Evolutionary conservation across 2,888 invertebrate species (phyloP), one percentile per base, ranked within the genome.

Genomic region (Phorcus lineatus): DNA sequence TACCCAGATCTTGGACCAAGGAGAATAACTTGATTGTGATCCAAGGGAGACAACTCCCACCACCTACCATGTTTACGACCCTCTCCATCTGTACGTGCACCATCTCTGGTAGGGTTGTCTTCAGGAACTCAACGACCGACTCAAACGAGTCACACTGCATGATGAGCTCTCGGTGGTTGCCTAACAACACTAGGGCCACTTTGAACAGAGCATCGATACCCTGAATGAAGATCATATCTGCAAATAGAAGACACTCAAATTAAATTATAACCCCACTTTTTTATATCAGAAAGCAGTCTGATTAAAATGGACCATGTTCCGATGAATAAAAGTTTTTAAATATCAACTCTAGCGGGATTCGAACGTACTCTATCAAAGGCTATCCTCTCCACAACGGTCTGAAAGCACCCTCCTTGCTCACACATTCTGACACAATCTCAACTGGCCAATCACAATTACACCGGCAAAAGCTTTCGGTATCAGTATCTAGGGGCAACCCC

Each of bases 121-220:
- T 98, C 28, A 99, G 94, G 88, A 97, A 98, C 89, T 97, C 97
- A 94, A 98, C 98, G 0, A 98, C 97, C 87, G 97, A 96, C 91
- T 99, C 99, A 91, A 99, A 98, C 85, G 96, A 97, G 87, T 96
- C 96, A 86, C 97, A 97, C 75, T 95, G 94, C 92, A 98, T 94
- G 78, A 99, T 94, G 22, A 96, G 95, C 82, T 97, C 96, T 88
- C 96, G 96, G 93, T 98, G 97, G 57, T 96, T 96, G 0, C 96
- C 96, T 11, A 99, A 94, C 74, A 99, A 94, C 0, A 97, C 96
- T 75, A 99, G 94, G 0, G 98, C 97, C 74, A 98, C 96, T 82
- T 97, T 96, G 92, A 98, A 98, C 78, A 99, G 95, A 1, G 98
- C 96, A 92, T 98, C 97, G 0, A 97, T 95, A 0, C 98, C 97